phyloP scores from a whole-genome alignment of 2,113 vertebrate species.

The Mohoua ochrocephala region DNA sequence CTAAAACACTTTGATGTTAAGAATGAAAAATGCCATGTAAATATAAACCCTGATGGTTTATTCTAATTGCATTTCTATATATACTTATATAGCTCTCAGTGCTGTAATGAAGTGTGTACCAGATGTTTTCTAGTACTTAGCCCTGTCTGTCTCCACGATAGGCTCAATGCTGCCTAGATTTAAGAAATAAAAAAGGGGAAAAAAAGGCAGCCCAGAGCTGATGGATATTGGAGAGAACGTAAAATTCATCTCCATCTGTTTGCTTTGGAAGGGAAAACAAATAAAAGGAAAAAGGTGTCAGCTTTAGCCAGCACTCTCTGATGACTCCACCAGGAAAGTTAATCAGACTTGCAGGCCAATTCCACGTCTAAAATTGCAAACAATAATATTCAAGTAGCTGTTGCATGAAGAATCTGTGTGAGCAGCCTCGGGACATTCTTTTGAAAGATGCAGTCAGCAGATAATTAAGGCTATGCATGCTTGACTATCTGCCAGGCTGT shows the following conservation, averaged over 20 bases:
- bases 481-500: conserved; percentile 34
- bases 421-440: conserved; percentile 15
- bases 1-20: neutral
- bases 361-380: neutral
- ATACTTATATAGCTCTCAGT: neutral
- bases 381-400: conserved; percentile 16
- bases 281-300: neutral
- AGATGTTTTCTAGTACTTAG: conserved; percentile 3
- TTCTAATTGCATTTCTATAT: neutral
- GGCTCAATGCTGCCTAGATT: neutral
- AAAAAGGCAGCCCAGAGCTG: neutral
- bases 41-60: neutral
- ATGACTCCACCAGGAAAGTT: conserved; percentile 23
- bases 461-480: conserved; percentile 16
- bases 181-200: neutral
- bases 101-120: neutral
- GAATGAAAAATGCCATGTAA: neutral
- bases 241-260: neutral
- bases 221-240: neutral
- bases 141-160: neutral
- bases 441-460: conserved; percentile 32
- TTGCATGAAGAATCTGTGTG: conserved; percentile 11
- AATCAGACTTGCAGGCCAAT: conserved; percentile 20
- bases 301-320: neutral
- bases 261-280: conserved; percentile 38